Percentiles rank a stretch among this genome's conserved stretches.
phyloP scores from a whole-genome alignment of 2,797 vertebrate genomes.

The Sparus aurata region DNA sequence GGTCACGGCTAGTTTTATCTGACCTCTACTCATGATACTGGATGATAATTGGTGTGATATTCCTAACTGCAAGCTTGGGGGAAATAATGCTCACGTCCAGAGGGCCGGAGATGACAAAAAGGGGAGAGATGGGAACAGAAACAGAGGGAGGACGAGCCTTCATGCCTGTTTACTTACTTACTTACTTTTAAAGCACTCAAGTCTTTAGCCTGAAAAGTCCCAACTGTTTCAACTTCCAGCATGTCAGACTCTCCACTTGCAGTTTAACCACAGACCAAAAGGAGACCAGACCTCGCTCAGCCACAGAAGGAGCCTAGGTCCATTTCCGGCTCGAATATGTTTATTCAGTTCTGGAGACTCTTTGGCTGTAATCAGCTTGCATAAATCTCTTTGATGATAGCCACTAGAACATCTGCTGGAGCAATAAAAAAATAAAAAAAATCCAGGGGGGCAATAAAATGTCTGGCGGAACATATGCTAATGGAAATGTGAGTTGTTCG shows the following conservation, averaged over 20 bases:
- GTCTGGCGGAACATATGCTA: slow-evolving; percentile 79
- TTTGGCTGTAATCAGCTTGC: slow-evolving; percentile 82
- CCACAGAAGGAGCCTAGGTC: slow-evolving; percentile 66
- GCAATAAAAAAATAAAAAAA: slow-evolving; percentile 78
- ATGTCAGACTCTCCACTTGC: slow-evolving; percentile 9
- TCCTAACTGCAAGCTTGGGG: not conserved
- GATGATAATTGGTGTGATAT: not conserved
- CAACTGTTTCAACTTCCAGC: slow-evolving; percentile 6
- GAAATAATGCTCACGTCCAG: not conserved
- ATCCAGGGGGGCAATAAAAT: slow-evolving; percentile 77
- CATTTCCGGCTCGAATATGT: slow-evolving; percentile 76
- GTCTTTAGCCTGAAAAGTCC: not conserved
- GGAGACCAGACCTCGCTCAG: slow-evolving; percentile 48
- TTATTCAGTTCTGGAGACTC: slow-evolving; percentile 81
- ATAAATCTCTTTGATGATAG: slow-evolving; percentile 87
- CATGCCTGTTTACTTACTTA: not conserved
- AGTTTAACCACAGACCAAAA: slow-evolving; percentile 62
- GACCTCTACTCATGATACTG: not conserved
- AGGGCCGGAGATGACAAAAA: not conserved
- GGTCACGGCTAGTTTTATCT: not conserved
- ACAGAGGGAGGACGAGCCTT: not conserved
- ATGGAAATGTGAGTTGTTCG: slow-evolving; percentile 68
- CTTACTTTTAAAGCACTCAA: slow-evolving; percentile 13
- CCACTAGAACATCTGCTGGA: slow-evolving; percentile 82
- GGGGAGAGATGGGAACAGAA: not conserved